Base-by-base conservation (phyloP, 2,797 vertebrate genomes). In the Helostoma temminkii region DNA sequence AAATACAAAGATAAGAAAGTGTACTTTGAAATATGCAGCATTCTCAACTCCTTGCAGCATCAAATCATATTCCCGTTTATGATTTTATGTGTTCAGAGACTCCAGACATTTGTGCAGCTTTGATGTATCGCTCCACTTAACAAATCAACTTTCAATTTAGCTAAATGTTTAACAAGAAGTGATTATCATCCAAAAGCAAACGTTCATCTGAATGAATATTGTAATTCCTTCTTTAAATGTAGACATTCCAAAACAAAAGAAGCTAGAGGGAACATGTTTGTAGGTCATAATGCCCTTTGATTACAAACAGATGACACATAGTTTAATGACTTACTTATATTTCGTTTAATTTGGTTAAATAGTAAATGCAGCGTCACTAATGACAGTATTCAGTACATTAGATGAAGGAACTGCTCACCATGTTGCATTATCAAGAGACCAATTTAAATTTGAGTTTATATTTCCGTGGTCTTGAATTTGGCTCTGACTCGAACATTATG, bases 21-120 rank as follows among this genome's bases (percentile, higher is more conserved):
- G 18, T 39, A 9, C 2, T 81, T 58, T 81, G n/a, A 81, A 82
- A 86, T 72, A 78, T 71, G 50, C 49, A 83, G 9, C 53, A 30
- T 59, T 30, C 26, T 56, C 12, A 6, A 46, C 41, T 66, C 41
- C 21, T 55, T 58, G 30, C 5, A 6, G 43, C 50, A 61, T 62
- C 25, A 39, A 49, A 48, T 55, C 25, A 4, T 71, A 28, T 45
- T n/a, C 66, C 39, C 47, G 22, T 22, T 45, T 43, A 32, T 49
- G 58, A 54, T 68, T 70, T 66, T 39, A 62, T 74, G 26, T 62
- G 53, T 71, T 67, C 60, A 57, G 45, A 15, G 68, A 78, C 76
- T 57, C 11, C 42, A 50, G 43, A 53, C 0, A 41, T 61, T 68
- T 61, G 50, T 55, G 71, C 9, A 5, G 24, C 71, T 74, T 63